These are phyloP conservation scores for Charaxes varanes DNA, from an alignment of 1,140 invertebrate genomes.

Conservation along the genomic window DNA sequence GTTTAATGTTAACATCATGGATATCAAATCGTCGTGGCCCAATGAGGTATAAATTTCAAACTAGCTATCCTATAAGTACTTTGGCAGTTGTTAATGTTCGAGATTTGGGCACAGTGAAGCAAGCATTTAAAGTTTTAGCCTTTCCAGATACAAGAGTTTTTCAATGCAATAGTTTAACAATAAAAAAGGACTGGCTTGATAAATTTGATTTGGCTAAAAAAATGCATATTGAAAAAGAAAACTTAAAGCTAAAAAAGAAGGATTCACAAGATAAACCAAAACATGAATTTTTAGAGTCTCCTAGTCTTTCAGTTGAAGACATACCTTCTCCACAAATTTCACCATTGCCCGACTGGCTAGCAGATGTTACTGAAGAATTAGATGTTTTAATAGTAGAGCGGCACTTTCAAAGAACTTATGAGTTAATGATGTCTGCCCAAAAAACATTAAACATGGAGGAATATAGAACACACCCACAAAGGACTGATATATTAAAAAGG, in stretches of 20 bases:
- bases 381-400: constrained; percentile 98
- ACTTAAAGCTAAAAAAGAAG: constrained; percentile 76
- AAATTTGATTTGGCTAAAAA: constrained; percentile 95
- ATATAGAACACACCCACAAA: constrained; percentile 59
- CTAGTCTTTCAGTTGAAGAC: constrained; percentile 67
- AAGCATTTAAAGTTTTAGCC: constrained; percentile 95
- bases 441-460: constrained; percentile 61
- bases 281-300: constrained; percentile 61
- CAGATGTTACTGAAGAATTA: constrained; percentile 94
- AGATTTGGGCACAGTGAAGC: constrained; percentile 91
- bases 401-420: constrained; percentile 96
- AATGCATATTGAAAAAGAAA: constrained; percentile 82
- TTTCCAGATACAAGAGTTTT: constrained; percentile 96
- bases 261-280: constrained; percentile 56
- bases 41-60: constrained; percentile 92
- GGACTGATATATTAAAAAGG: constrained; percentile 56
- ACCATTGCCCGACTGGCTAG: constrained; percentile 89
- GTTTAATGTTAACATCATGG: constrained; percentile 78
- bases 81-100: constrained; percentile 96
- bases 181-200: constrained; percentile 96
- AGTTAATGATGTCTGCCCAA: constrained; percentile 81
- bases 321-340: constrained; percentile 74
- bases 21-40: constrained; percentile 84
- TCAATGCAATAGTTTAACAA: constrained; percentile 89
- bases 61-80: constrained; percentile 92